These are phyloP conservation scores for Gorilla gorilla DNA, from an alignment of 2,113 vertebrate species.

Conservation along the genomic window DNA sequence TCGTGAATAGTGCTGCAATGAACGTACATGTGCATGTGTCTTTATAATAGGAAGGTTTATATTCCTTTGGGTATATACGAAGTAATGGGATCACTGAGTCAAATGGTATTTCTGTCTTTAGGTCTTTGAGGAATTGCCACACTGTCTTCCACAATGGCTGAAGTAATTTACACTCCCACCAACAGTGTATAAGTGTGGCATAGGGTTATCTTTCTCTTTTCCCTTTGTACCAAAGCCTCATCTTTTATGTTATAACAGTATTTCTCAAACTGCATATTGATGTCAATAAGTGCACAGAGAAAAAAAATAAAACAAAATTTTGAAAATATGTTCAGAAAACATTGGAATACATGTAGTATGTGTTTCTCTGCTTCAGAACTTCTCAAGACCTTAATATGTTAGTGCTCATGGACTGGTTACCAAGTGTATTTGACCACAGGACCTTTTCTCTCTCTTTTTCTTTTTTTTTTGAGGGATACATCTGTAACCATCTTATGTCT, in stretches of 20 bases:
- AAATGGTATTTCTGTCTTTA: too few species aligned
- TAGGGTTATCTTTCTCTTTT: neutral
- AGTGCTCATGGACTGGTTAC: neutral
- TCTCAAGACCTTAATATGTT: neutral
- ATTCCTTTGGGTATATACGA: too few species aligned
- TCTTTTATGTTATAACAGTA: neutral
- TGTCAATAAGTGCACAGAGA: neutral
- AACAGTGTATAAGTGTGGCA: neutral
- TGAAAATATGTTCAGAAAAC: neutral
- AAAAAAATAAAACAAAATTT: neutral
- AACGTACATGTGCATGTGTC: too few species aligned
- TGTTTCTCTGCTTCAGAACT: neutral
- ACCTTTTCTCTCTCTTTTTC: neutral
- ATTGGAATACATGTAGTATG: neutral
- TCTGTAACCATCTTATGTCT: neutral
- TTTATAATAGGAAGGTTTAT: too few species aligned
- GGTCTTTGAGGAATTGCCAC: too few species aligned
- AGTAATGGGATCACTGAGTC: neutral
- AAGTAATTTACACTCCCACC: too few species aligned
- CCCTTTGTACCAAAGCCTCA: neutral
- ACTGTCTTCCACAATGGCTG: too few species aligned
- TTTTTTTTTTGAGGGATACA: neutral
- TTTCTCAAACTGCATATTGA: neutral
- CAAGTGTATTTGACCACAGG: neutral
- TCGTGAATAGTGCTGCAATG: too few species aligned